Evolutionary conservation across 2,888 invertebrate genomes (phyloP).

Genomic region (Campoplex nolae): DNA sequence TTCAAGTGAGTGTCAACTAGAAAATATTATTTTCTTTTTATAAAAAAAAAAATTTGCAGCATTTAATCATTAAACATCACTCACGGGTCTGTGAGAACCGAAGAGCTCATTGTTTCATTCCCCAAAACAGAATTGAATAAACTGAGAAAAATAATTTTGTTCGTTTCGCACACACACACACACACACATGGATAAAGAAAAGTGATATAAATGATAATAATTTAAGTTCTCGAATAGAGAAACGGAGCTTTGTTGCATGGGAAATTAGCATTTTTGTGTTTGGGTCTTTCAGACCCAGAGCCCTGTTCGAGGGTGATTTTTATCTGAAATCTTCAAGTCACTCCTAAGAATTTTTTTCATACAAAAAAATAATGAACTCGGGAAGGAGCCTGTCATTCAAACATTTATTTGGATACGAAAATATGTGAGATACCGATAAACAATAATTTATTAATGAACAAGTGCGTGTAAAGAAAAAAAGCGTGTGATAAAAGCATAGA

Average conservation of each 20-base stretch:
- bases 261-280: neutral
- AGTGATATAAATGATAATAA: too few species aligned
- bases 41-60: too few species aligned
- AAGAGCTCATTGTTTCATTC: neutral
- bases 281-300: neutral
- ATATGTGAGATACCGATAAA: neutral
- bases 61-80: neutral
- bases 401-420: neutral
- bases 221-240: neutral
- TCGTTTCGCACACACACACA: too few species aligned
- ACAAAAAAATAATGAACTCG: neutral
- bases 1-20: neutral
- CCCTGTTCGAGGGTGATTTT: too few species aligned
- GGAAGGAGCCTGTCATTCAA: neutral
- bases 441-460: neutral
- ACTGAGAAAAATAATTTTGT: too few species aligned
- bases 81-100: neutral
- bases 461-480: neutral
- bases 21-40: neutral
- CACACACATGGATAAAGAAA: too few species aligned
- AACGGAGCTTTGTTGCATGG: neutral
- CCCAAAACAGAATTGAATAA: too few species aligned
- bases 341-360: neutral
- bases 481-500: neutral
- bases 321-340: too few species aligned